Conservation (phyloP, 2,888 invertebrate species). For the Agrotis exclamationis region DNA sequence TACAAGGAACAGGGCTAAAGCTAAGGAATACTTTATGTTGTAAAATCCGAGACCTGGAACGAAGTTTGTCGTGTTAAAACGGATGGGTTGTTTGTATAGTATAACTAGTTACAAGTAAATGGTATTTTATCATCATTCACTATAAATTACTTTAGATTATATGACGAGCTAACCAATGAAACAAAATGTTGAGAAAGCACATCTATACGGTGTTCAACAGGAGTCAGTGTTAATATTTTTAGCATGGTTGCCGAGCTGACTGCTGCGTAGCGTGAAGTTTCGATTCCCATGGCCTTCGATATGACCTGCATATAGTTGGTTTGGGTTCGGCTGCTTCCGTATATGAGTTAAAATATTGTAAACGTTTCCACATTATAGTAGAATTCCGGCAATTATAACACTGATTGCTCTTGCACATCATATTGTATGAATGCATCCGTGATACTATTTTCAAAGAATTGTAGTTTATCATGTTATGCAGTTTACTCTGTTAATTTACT, state of each 20-base stretch:
- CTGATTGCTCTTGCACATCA: no score
- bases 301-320: no score
- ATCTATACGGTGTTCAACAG: background rate
- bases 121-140: no score
- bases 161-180: background rate
- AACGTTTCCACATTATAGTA: no score
- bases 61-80: background rate
- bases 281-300: no score
- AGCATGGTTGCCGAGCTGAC: no score
- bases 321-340: no score
- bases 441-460: background rate
- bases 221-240: background rate
- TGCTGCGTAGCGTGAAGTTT: no score
- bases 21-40: conserved; percentile 81
- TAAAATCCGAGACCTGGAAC: conserved; percentile 84
- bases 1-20: conserved; percentile 86
- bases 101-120: background rate
- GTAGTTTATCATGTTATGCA: background rate
- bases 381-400: no score
- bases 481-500: conserved; percentile 8
- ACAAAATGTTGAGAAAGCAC: background rate
- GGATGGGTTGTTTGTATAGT: background rate
- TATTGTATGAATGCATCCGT: background rate
- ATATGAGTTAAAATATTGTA: no score
- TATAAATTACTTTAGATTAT: no score